Evolutionary conservation across 2,888 invertebrate genomes (phyloP).

Genomic region (Euzophera pinguis): DNA sequence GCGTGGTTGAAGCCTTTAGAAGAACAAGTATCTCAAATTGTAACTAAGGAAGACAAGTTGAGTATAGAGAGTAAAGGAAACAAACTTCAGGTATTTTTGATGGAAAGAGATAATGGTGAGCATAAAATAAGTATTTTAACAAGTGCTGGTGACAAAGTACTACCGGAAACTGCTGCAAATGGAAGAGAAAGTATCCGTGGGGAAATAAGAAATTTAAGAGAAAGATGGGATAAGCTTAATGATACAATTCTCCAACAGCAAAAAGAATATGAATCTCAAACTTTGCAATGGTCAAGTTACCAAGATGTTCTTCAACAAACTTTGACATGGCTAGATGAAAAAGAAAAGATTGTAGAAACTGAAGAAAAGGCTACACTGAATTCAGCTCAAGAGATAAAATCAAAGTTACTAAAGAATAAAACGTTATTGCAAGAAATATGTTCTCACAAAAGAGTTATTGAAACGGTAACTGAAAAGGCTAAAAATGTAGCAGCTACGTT

Average conservation of each 20-base stretch:
- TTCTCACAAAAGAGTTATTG: slow-evolving; percentile 94
- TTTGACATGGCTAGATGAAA: slow-evolving; percentile 90
- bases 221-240: slow-evolving; percentile 92
- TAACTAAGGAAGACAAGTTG: slow-evolving; percentile 82
- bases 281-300: slow-evolving; percentile 90
- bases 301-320: slow-evolving; percentile 92
- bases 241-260: slow-evolving; percentile 91
- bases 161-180: slow-evolving; percentile 94
- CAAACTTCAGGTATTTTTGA: slow-evolving; percentile 84
- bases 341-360: slow-evolving; percentile 87
- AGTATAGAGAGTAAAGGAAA: slow-evolving; percentile 83
- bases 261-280: slow-evolving; percentile 90
- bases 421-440: slow-evolving; percentile 92
- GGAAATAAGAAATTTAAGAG: slow-evolving; percentile 88
- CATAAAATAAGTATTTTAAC: slow-evolving; percentile 87
- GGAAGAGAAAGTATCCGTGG: slow-evolving; percentile 94
- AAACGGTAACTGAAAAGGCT: slow-evolving; percentile 94
- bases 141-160: slow-evolving; percentile 91
- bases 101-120: slow-evolving; percentile 92
- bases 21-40: slow-evolving; percentile 81
- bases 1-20: slow-evolving; percentile 90
- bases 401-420: slow-evolving; percentile 91
- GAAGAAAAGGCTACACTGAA: slow-evolving; percentile 86
- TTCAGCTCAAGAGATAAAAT: slow-evolving; percentile 90
- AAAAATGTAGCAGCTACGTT: slow-evolving; percentile 82